A percentile compares a stretch with the other conserved stretches of the same genome.
phyloP scores from a whole-genome alignment of 2,113 vertebrate species.

The Mastomys coucha region DNA sequence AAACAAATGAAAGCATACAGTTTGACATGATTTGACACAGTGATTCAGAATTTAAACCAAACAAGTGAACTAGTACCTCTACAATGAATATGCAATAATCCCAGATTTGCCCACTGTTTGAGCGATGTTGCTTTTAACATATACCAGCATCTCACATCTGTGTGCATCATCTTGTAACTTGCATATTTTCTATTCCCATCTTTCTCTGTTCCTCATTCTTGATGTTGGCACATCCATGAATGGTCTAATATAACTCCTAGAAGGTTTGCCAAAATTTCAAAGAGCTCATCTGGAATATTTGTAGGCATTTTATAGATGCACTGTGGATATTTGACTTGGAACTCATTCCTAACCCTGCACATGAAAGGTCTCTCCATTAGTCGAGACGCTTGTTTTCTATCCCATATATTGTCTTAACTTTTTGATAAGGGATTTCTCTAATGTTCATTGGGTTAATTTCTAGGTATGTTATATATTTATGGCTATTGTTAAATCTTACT shows the following conservation, averaged over 20 bases:
- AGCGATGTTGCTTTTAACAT: not conserved
- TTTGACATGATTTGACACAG: not conserved
- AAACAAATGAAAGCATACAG: conserved; percentile 33
- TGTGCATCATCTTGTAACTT: not conserved
- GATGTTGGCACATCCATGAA: not conserved
- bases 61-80: not conserved
- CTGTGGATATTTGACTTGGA: not conserved
- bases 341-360: not conserved
- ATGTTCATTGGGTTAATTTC: not conserved
- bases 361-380: not conserved
- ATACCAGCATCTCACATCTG: not conserved
- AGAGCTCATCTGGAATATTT: not conserved
- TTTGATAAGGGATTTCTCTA: not conserved
- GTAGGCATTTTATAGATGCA: not conserved
- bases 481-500: not conserved
- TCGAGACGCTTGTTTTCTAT: not conserved
- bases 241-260: not conserved
- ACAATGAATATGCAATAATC: not conserved
- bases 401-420: not conserved
- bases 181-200: not conserved
- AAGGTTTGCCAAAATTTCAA: not conserved
- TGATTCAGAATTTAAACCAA: not conserved
- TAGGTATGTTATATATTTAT: not conserved
- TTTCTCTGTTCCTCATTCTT: not conserved
- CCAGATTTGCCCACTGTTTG: not conserved